Evolutionary conservation across 2,888 invertebrate species (phyloP).

Genomic region (Hydrotaea diabolus): DNA sequence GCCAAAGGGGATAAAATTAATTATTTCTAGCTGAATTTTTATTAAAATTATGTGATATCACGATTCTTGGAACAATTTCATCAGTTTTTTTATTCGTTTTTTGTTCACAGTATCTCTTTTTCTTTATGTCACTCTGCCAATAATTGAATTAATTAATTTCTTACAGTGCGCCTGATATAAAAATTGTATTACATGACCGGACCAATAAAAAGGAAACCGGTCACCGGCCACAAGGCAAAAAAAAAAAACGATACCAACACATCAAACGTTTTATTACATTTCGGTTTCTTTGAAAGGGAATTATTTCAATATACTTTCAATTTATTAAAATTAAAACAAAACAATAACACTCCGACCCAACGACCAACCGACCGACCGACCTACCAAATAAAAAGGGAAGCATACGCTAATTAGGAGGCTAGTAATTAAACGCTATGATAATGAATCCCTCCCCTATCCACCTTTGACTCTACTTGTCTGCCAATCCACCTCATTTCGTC

Average conservation of each 20-base stretch:
- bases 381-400: neutral
- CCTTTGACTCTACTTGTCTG: neutral
- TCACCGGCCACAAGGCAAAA: neutral
- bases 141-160: constrained; percentile 9
- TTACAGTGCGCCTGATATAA: no score
- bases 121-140: neutral
- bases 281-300: constrained; percentile 2
- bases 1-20: neutral
- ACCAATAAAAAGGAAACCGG: neutral
- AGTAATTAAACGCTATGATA: constrained; percentile 30
- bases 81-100: no score
- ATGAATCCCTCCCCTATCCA: neutral
- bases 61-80: constrained; percentile 15
- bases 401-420: constrained; percentile 18
- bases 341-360: neutral
- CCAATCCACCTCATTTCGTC: neutral
- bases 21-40: neutral
- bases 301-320: constrained; percentile 33
- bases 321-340: constrained; percentile 9
- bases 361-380: neutral
- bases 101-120: no score
- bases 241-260: constrained; percentile 3
- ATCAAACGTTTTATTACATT: neutral
- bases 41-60: neutral
- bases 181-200: no score